A percentile compares a stretch with the other conserved stretches of the same genome.
Evolutionary conservation across 1,140 invertebrate genomes (phyloP).

Genomic region (Coenobita brevimanus): DNA sequence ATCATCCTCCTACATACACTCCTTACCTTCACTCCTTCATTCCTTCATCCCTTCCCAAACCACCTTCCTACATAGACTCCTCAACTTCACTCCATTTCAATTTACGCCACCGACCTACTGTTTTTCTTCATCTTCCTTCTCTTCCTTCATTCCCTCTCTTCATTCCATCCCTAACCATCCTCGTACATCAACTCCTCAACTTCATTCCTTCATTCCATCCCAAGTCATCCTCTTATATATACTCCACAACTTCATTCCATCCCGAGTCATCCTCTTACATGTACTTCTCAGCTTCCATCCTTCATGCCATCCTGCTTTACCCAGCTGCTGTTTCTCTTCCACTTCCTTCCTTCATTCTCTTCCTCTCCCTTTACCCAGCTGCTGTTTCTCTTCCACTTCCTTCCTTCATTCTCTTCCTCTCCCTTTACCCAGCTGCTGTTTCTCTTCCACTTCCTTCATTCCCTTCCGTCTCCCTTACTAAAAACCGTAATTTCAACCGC

Average conservation of each 20-base stretch:
- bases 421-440: too few relatives aligned
- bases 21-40: too few relatives aligned
- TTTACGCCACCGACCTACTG: too few relatives aligned
- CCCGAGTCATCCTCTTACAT: neutral
- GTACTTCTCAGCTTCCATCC: neutral
- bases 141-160: neutral
- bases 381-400: neutral
- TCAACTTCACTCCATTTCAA: neutral
- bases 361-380: neutral
- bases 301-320: conserved; percentile 72
- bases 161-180: neutral
- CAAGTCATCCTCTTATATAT: neutral
- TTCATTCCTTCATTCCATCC: neutral
- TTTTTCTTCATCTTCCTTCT: neutral
- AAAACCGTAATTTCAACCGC: too few relatives aligned
- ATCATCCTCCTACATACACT: too few relatives aligned
- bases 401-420: neutral
- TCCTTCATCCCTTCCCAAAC: too few relatives aligned
- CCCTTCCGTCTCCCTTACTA: neutral
- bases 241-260: neutral
- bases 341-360: neutral
- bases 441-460: neutral
- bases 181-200: neutral
- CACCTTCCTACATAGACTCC: too few relatives aligned
- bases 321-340: neutral